Base-by-base conservation (phyloP, 92 coral and sea anemone species). In the Pocillopora grandis region DNA sequence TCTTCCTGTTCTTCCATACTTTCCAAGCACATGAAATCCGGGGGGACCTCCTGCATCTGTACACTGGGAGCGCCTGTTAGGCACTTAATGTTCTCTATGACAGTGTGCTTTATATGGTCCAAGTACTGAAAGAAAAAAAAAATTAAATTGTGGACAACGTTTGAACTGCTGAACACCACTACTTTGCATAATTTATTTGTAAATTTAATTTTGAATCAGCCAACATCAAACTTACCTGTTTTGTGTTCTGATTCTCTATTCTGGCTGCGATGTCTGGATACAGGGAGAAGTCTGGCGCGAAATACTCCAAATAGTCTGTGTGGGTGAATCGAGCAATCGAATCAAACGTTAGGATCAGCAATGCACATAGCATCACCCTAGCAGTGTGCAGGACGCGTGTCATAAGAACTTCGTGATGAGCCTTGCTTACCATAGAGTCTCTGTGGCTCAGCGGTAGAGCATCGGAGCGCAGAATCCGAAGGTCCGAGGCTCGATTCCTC, bases 11-110 rank as follows among this genome's bases (percentile, higher is more conserved):
- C 95, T 76, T 92, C 94, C 80, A 81, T 84, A 75, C 84, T 84
- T 64, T 96, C 96, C 57, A 96, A 88, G 58, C 98, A 96, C 74
- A 96, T 87, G 76, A 90, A 85, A 83, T 96, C 99, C 77, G 98
- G 98, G 84, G 99, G 99, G 20, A 96, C 98, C 74, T 91, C 93
- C 48, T 96, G 99, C 99, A 96, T 96, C 76, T 96, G 99, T 20
- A 96, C 98, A 85, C 99, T 92, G 58, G 99, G 99, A 8, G 99
- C 99, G 17, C 96, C 96, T 31, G 91, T 89, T 21, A 96, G 85
- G 91, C 89, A 85, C 56, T 90, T 91, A 70, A 96, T 80, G 80
- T 96, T 96, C 71, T 96, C 99, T 37, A 92, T 89, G 35, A 93
- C 94, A 62, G 98, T 96, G n/a, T 89, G 92, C n/a, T 93, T 92